These are phyloP conservation scores for Rhagonycha lutea DNA, from an alignment of 2,888 invertebrate species.

Conservation along the genomic window DNA sequence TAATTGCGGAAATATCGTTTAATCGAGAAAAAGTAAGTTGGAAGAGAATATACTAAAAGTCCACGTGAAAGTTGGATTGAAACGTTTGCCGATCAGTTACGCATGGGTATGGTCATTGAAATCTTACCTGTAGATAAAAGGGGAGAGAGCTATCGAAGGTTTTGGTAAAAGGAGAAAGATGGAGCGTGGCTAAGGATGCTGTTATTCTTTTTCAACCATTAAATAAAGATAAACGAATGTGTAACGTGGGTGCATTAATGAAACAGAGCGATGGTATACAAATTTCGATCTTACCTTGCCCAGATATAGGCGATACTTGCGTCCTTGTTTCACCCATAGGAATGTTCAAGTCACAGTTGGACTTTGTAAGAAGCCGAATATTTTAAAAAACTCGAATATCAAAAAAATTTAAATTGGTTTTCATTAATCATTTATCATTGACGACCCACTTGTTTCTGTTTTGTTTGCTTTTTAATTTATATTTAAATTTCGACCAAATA, in stretches of 20 bases:
- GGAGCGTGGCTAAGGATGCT: constrained; percentile 32
- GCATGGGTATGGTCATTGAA: constrained; percentile 36
- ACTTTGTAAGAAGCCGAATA: constrained; percentile 30
- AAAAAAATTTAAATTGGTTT: constrained; percentile 14
- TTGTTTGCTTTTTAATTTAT: constrained; percentile 2
- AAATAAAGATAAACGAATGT: constrained; percentile 37
- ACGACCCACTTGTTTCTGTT: constrained; percentile 4
- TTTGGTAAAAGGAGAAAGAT: constrained; percentile 4
- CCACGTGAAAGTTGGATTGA: constrained; percentile 36
- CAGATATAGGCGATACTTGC: constrained; percentile 9
- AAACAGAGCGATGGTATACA: constrained; percentile 18
- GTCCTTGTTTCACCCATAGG: constrained; percentile 24
- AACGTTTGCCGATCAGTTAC: constrained; percentile 41
- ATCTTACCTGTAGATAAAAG: constrained; percentile 29
- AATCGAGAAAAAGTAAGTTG: background rate
- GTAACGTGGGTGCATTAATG: constrained; percentile 36
- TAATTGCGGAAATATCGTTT: too few relatives aligned
- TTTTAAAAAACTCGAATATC: constrained; percentile 17
- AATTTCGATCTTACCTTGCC: constrained; percentile 15
- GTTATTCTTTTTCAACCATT: constrained; percentile 37
- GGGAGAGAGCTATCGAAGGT: background rate
- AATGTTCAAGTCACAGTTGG: constrained; percentile 28
- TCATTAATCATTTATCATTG: constrained; percentile 14
- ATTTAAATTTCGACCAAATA: constrained; percentile 1
- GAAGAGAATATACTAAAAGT: background rate